Conservation (phyloP, 2,888 invertebrate genomes). For the Spodoptera picta region DNA sequence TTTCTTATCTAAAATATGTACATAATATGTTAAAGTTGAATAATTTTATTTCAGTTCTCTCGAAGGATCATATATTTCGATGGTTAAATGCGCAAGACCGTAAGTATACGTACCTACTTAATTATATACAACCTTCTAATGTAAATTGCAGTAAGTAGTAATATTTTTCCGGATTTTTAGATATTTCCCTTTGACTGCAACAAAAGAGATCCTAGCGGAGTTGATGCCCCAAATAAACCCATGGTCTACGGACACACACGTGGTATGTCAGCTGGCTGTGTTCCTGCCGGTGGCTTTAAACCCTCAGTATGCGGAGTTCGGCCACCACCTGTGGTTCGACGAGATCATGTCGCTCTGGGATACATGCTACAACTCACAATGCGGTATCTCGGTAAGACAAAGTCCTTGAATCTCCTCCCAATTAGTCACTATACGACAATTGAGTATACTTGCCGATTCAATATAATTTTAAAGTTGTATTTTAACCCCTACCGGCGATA, state of each 20-base stretch:
- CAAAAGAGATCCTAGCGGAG: conserved; percentile 95
- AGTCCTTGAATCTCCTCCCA: not conserved
- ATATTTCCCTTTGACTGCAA: conserved; percentile 92
- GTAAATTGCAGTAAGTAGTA: not conserved
- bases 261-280: conserved; percentile 90
- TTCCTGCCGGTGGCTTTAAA: conserved; percentile 93
- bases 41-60: conserved; percentile 73
- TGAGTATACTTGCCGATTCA: too few relatives aligned
- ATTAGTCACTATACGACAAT: too few relatives aligned
- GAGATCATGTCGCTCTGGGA: conserved; percentile 94
- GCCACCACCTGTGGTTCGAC: conserved; percentile 94
- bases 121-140: not conserved
- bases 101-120: conserved; percentile 69
- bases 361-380: conserved; percentile 91
- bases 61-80: conserved; percentile 77
- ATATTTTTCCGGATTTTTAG: conserved; percentile 68
- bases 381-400: conserved; percentile 87
- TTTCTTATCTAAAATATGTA: conserved; percentile 12
- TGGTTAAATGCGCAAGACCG: conserved; percentile 84
- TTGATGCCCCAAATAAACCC: conserved; percentile 94
- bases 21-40: conserved; percentile 23
- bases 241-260: conserved; percentile 88
- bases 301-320: conserved; percentile 89
- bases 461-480: too few relatives aligned
- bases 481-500: too few relatives aligned